phyloP scores from a whole-genome alignment of 2,888 invertebrate species.

The Antitype chi region DNA sequence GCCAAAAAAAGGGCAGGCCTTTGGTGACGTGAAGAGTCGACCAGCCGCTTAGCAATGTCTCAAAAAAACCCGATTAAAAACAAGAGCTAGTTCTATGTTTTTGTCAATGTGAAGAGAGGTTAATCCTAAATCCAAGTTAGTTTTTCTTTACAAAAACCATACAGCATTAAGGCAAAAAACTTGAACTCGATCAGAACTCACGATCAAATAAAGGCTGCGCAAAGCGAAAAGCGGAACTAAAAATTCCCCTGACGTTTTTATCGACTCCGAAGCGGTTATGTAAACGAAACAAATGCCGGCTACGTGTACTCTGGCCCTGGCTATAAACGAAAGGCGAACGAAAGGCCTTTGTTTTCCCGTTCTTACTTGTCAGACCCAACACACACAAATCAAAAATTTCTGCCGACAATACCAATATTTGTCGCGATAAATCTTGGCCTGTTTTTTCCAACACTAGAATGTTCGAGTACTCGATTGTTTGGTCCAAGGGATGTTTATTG shows the following conservation, averaged over 20 bases:
- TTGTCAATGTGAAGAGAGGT: not conserved
- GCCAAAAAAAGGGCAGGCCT: too few species aligned
- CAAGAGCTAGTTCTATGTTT: not conserved
- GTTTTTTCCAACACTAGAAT: conserved; percentile 57
- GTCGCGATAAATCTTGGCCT: conserved; percentile 67
- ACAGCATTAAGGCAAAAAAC: not conserved
- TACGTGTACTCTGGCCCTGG: conserved; percentile 52
- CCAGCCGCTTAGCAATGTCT: too few species aligned
- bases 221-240: conserved; percentile 19
- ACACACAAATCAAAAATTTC: conserved; percentile 68
- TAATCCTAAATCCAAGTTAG: accelerated
- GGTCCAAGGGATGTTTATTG: conserved; percentile 60
- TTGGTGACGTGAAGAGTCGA: too few species aligned
- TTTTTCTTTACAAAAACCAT: not conserved
- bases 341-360: conserved; percentile 52
- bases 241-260: conserved; percentile 54
- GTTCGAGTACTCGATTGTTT: conserved; percentile 56
- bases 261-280: conserved; percentile 60
- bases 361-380: conserved; percentile 58
- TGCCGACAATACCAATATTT: conserved; percentile 68
- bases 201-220: conserved; percentile 29
- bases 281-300: conserved; percentile 60
- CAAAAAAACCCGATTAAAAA: too few species aligned
- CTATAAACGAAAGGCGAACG: conserved; percentile 46
- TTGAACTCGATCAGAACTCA: conserved; percentile 22